Percentiles rank a stretch among this genome's conserved stretches.
phyloP scores from a whole-genome alignment of 2,797 vertebrate species.

The Ispidina picta region DNA sequence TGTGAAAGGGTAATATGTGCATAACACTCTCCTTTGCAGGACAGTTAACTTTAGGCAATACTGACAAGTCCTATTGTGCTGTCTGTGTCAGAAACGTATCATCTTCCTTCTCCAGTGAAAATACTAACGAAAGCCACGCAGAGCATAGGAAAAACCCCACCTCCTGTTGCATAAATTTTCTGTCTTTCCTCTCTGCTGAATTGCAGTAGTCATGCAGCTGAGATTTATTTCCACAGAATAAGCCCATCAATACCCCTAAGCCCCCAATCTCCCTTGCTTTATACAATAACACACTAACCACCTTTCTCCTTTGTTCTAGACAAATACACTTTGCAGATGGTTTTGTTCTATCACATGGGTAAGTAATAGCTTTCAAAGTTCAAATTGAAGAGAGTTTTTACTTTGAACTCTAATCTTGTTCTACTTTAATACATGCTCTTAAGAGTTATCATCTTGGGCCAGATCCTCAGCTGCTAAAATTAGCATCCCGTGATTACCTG shows the following conservation, averaged over 20 bases:
- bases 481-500: constrained; percentile 23
- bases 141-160: neutral
- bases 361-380: constrained; percentile 51
- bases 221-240: constrained; percentile 28
- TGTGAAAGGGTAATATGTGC: neutral
- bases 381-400: constrained; percentile 10
- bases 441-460: constrained; percentile 12
- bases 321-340: constrained; percentile 29
- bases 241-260: neutral
- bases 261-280: neutral
- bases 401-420: constrained; percentile 37
- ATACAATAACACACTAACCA: constrained; percentile 28
- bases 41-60: constrained; percentile 30
- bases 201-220: neutral
- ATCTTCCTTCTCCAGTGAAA: constrained; percentile 8
- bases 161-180: constrained; percentile 31
- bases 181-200: constrained; percentile 13
- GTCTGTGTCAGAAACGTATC: constrained; percentile 3
- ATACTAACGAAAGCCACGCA: constrained; percentile 22
- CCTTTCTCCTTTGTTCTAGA: constrained; percentile 31
- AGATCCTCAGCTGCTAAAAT: constrained; percentile 27
- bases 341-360: neutral
- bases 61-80: neutral
- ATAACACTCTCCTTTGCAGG: neutral
- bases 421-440: constrained; percentile 30